phyloP scores from a whole-genome alignment of 1,140 invertebrate genomes.

The Ylistrum balloti region DNA sequence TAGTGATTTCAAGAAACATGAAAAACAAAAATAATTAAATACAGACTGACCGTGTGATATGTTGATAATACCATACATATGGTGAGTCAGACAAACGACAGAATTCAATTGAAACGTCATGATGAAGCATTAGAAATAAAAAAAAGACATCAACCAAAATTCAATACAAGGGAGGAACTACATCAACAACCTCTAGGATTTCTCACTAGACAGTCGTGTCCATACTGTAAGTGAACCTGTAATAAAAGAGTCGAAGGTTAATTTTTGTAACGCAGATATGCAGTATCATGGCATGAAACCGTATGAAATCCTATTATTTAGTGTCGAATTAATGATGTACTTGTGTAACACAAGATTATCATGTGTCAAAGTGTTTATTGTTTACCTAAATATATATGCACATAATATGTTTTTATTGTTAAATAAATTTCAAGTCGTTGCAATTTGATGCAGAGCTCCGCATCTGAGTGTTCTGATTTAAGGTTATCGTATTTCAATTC shows the following conservation, averaged over 20 bases:
- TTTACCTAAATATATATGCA: slow-evolving; percentile 7
- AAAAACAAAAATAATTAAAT: no score
- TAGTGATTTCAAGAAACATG: no score
- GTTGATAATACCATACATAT: no score
- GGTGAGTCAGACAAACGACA: not conserved
- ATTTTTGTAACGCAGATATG: slow-evolving; percentile 21
- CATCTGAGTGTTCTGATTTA: not conserved
- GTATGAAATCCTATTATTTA: not conserved
- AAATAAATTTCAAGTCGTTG: not conserved
- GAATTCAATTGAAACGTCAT: no score
- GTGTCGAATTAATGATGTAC: not conserved
- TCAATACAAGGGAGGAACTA: not conserved
- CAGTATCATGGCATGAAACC: not conserved
- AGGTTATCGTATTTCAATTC: not conserved
- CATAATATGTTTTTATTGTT: not conserved
- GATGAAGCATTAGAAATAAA: no score
- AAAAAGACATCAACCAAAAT: not conserved
- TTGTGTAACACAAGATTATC: not conserved
- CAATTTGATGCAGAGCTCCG: not conserved
- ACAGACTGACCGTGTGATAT: no score
- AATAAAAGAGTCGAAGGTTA: not conserved
- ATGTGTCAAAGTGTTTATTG: not conserved
- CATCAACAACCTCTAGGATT: not conserved
- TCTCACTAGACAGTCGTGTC: not conserved
- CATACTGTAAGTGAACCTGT: not conserved